Evolutionary conservation across 1,140 invertebrate genomes (phyloP), one percentile per base, ranked within the genome.

Genomic region (Chironomus tepperi): DNA sequence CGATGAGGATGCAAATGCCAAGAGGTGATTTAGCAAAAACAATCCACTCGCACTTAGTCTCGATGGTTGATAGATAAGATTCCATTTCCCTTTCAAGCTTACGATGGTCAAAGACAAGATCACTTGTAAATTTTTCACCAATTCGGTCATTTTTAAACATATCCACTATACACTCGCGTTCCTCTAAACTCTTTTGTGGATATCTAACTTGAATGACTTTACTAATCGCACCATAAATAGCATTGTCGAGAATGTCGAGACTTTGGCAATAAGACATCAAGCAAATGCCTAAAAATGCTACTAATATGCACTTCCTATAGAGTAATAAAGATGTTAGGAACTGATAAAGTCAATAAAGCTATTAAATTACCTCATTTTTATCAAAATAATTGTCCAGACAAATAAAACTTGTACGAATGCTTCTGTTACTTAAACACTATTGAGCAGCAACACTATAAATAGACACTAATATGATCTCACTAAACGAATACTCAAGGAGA

Each of bases 281-380:
- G 47, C 47, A 57, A 57, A 57, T n/a, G 47, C 47, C n/a, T 12
- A 57, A 57, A 15, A 57, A 57, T n/a, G 47, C 47, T 5, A 57
- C n/a, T 15, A 57, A 15, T n/a, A 57, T 57, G 12, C 12, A 15
- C n/a, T 57, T 57, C 47, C 47, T 57, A 57, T 57, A 57, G 15
- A 34, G 5, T 57, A 12, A 57, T 57, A 15, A 34, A 57, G 5
- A 15, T 57, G n/a, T 57, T 57, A 57, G 5, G 5, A 2, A 2
- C 5, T 34, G 24, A 34, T 34, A 34, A 34, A 34, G 24, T 34
- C 7, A 57, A 5, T 57, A n/a, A 57, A n/a, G 5, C 12, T 57
- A 15, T 12, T 57, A n/a, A 57, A 57, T n/a, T 57, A 57, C 47
- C 47, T 57, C 47, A 57, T 57, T 57, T 57, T 57, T 57, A 57